Evolutionary conservation across 1,140 invertebrate genomes (phyloP).

Genomic region (Drosophila cardini): DNA sequence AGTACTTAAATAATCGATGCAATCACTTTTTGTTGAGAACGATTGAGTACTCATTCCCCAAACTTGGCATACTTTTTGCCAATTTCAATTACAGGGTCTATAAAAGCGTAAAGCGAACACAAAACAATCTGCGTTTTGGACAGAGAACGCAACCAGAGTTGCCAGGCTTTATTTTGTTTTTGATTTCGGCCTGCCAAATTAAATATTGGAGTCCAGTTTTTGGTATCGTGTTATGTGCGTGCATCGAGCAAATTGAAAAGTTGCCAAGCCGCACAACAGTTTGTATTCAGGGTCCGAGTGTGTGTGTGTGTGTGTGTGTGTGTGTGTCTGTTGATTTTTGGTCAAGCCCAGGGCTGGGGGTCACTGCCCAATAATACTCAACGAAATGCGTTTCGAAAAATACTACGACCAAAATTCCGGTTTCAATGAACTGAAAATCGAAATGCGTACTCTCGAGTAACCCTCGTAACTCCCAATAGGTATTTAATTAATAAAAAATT

Average conservation of each 20-base stretch:
- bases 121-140: conserved; percentile 24
- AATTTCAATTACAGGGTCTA: not conserved
- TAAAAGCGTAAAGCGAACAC: conserved; percentile 8
- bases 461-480: no score
- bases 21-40: no score
- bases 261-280: conserved; percentile 40
- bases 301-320: conserved; percentile 10
- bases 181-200: conserved; percentile 42
- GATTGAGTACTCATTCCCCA: no score
- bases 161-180: conserved; percentile 42
- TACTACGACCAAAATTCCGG: not conserved
- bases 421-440: not conserved
- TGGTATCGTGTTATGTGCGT: conserved; percentile 17
- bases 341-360: conserved; percentile 1
- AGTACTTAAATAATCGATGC: no score
- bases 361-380: not conserved
- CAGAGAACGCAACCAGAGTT: conserved; percentile 38
- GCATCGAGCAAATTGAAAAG: conserved; percentile 63
- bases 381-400: no score
- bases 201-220: conserved; percentile 47
- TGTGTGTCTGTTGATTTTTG: conserved; percentile 8
- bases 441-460: no score
- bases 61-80: not conserved
- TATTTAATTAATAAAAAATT: no score
- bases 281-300: not conserved